Evolutionary conservation across 2,113 vertebrate species (phyloP), one percentile per base, ranked within the genome.

Genomic region (Etia nguti): DNA sequence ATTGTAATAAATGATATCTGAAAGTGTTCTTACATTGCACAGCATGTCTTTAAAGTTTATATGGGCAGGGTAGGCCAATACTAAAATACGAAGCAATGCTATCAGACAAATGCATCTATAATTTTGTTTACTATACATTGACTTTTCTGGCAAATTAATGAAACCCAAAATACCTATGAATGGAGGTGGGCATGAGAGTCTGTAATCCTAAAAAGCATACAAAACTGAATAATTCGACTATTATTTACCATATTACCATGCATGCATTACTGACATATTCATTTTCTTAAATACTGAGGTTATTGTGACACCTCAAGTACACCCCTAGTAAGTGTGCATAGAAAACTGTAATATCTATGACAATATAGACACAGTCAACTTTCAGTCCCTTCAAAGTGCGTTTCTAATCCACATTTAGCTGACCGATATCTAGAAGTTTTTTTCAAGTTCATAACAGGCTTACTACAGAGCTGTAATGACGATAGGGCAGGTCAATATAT

Each of bases 391-490:
- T 31, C 26, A 31, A 77, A 77, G 73, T 50, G 16, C 4, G 26
- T 52, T 77, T 77, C 46, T n/a, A n/a, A 31, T 29, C 18, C 46
- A 52, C 73, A 52, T 31, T 34, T 31, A 52, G 46, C 1, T 20
- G 4, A 52, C 18, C 1, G 31, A 13, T 2, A 29, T 24, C 11
- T 12, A 6, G 79, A 86, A 86, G 81, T 88, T 79, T 5, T 46
- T 20, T 26, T n/a, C 34, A 83, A 77, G 85, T 87, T 84, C 55
- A 52, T 46, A 65, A 81, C 83, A 86, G 46, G 68, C 56, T 86
- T 79, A 90, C 84, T 68, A 85, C 54, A 24, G 80, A 38, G 84
- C 83, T 75, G 70, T 48, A 18, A 41, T 52, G 79, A 79, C 38
- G 70, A 46, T 1, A 20, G 41, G 24, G 38, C 55, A 79, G 38